Base-by-base conservation (phyloP, 2,888 invertebrate species). In the Lasioglossum lativentre region DNA sequence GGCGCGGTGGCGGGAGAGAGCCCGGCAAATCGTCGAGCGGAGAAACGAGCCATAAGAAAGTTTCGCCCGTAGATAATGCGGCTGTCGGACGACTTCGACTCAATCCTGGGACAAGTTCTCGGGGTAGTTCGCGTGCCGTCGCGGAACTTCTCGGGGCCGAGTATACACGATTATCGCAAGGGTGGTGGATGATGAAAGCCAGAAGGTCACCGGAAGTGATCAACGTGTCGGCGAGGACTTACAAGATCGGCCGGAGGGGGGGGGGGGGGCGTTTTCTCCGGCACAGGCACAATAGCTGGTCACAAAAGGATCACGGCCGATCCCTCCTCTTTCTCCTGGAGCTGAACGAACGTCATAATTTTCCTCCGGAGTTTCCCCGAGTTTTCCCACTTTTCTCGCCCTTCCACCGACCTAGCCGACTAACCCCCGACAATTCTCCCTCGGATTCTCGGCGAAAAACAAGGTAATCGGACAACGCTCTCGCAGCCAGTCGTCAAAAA, bases 281-380 rank as follows among this genome's bases (percentile, higher is more conserved):
- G 83, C 75, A 75, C 19, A 40, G 75, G 86, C 89, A 92, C 92
- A 92, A 92, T 92, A 85, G 90, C 75, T 86, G 83, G 83, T 77
- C 90, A 88, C 89, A 87, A 90, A 88, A 87, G 89, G 90, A 82
- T 78, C 81, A 30, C 70, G 75, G 83, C 83, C 88, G 88, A 90
- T 82, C 83, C 71, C 52, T 47, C 74, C 87, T 87, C 88, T 23
- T 23, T 23, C 14, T 68, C 78, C 66, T 12, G 27, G 59, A 5
- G 27, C 59, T 34, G 73, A 38, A 63, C 81, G 78, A 85, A 89
- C 81, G 85, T 91, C 85, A 91, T 91, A 90, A 91, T 90, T 91
- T 90, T 88, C 89, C 52, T 30, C 4, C 66, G 66, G 56, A 78
- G 79, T 82, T 85, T 42, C 45, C 45, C 78, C 87, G 87, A 83